Base-by-base conservation (phyloP, 30 jellyfish, hydroid and myxozoan genomes). In the Aurelia coerulea region DNA sequence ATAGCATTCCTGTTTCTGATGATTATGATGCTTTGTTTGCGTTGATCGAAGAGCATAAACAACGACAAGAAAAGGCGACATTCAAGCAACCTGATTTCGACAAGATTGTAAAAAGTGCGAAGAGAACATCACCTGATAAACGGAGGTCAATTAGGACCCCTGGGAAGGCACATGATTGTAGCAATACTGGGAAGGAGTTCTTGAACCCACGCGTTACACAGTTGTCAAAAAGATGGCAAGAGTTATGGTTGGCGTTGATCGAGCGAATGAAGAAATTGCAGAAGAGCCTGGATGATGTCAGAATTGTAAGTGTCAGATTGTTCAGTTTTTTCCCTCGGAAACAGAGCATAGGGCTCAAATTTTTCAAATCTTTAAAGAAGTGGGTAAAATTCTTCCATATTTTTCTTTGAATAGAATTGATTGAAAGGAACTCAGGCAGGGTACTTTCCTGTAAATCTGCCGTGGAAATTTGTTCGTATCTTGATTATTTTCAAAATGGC, bases 191-290 rank as follows among this genome's bases (percentile, higher is more conserved):
- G 17, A 91, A 95, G 65, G 99, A 94, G 56, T 94, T 69, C 70
- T 34, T 76, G 19, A 94, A 90, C 63, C 97, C 99, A 42, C 59
- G 84, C 65, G 91, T 94, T 15, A 31, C 83, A 4, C 97, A 94
- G 73, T 73, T 94, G 64, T 81, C 96, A 56, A 94, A 94, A 70
- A 23, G 96, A 42, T 94, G 99, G 99, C 97, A 94, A 65, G 97
- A 90, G 66, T 83, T 89, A 16, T 94, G 97, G 97, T 81, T 94
- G 72, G 73, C 80, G 18, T 80, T 89, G 68, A 81, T 94, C 95
- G 95, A 94, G 32, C 42, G 99, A 68, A 68, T 60, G 73, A 84
- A 70, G 62, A 83, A 79, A 37, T 80, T 94, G 18, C 92, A 89
- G 31, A 96, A 94, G 82, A 67, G 66, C 16, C 90, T 88, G 12